Base-by-base conservation (phyloP, 64 coral and sea anemone species). In the Hydrozoanthus tunicans region DNA sequence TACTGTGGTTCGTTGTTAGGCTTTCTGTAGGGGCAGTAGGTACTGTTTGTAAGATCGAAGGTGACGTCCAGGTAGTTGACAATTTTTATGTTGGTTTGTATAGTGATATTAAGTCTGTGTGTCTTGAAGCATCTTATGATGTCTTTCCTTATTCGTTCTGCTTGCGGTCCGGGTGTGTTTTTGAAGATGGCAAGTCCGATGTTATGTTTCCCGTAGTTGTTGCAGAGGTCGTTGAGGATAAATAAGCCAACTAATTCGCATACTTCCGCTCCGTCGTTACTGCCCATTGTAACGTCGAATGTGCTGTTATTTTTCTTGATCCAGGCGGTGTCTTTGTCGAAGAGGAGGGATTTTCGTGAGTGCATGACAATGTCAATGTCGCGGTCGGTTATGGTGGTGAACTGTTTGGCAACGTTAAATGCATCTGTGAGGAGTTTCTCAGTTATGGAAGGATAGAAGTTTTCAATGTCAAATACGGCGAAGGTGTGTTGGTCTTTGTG, bases 401-500 rank as follows among this genome's bases (percentile, higher is more conserved):
- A 76, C 73, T 76, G 73, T 17, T 76, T 76, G 68, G 68, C 52
- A 15, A 77, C 7, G 12, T 77, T 26, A 68, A 27, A 73, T 51
- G 24, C 72, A 26, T 81, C 61, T 6, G 76, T 81, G 26, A 91
- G 71, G n/a, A 91, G 76, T 80, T 91, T 91, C 77, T 91, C 76
- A 61, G 89, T 91, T 24, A 91, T 91, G 53, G 62, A 91, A 17
- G 90, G 90, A 51, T 91, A 91, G 62, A 92, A 85, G 64, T 43
- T 43, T 43, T 43, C 32, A 1, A 43, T 43, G 32, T 43, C 32
- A 43, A 43, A 43, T 43, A 92, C 59, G 52, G 81, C 81, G 79
- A 92, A 92, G 64, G 81, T 92, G 56, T 85, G 83, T 15, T 75
- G 81, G 27, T 85, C 23, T 63, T 92, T 92, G 58, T 79, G 56